A percentile compares a stretch with the other conserved stretches of the same genome.
phyloP scores from a whole-genome alignment of 2,888 invertebrate species.

The Druceiella hillmani region DNA sequence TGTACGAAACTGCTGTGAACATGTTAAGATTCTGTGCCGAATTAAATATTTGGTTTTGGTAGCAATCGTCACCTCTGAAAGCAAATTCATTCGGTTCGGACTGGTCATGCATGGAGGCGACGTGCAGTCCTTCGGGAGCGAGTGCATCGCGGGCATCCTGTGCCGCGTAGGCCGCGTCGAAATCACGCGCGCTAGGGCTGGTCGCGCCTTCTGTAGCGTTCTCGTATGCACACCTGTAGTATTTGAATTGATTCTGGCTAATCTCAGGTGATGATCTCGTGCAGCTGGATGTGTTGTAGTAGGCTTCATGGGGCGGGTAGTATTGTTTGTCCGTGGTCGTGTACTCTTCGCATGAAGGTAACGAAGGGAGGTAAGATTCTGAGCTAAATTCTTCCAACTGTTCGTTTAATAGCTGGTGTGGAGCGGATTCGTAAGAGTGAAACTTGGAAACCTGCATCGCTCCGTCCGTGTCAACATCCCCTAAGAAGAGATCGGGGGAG shows the following conservation, averaged over 20 bases:
- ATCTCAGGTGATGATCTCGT: constrained; percentile 36
- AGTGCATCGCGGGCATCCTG: constrained; percentile 37
- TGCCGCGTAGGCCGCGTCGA: constrained; percentile 3
- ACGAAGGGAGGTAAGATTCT: constrained; percentile 41
- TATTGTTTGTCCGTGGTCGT: constrained; percentile 33
- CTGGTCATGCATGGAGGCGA: constrained; percentile 15
- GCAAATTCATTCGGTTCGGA: too few relatives aligned
- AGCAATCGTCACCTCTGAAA: constrained; percentile 31
- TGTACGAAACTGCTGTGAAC: constrained; percentile 33
- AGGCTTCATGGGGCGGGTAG: constrained; percentile 43
- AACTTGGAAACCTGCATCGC: too few relatives aligned
- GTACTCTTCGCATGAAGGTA: constrained; percentile 41
- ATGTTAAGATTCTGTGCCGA: constrained; percentile 36
- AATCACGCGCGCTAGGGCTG: constrained; percentile 37
- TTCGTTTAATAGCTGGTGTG: too few relatives aligned
- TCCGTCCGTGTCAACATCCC: too few relatives aligned
- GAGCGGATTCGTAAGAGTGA: too few relatives aligned
- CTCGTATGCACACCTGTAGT: constrained; percentile 37
- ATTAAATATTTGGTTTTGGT: too few relatives aligned
- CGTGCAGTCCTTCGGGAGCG: constrained; percentile 33
- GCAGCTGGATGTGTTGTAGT: constrained; percentile 38
- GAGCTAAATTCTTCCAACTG: too few relatives aligned
- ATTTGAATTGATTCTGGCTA: constrained; percentile 39
- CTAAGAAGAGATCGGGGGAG: constrained; percentile 50
- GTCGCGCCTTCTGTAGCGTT: constrained; percentile 34